A percentile compares a stretch with the other conserved stretches of the same genome.
Evolutionary conservation across 2,113 vertebrate species (phyloP).

Genomic region (Alaudala cheleensis): DNA sequence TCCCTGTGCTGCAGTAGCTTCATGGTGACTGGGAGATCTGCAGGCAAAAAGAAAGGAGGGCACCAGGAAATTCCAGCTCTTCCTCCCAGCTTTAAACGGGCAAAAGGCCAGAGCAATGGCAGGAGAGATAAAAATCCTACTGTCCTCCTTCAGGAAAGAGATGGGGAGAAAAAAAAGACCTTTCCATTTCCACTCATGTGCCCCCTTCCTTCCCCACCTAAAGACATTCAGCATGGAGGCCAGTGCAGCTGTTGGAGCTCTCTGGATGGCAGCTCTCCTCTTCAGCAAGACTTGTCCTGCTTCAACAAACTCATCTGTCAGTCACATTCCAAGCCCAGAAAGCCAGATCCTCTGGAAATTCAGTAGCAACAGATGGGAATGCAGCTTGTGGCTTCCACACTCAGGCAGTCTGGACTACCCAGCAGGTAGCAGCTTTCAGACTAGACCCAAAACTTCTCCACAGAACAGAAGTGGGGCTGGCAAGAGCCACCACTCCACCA

Average conservation of each 20-base stretch:
- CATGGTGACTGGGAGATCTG: neutral
- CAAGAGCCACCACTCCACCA: neutral
- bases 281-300: neutral
- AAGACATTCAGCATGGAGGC: neutral
- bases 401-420: neutral
- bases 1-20: neutral
- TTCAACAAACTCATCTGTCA: neutral
- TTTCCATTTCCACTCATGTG: neutral
- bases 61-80: neutral
- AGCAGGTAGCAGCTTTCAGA: conserved; percentile 40
- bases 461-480: neutral
- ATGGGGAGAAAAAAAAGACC: neutral
- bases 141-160: neutral
- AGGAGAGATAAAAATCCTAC: neutral
- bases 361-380: neutral
- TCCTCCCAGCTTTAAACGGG: neutral
- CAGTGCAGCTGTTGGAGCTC: neutral
- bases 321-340: neutral
- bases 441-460: neutral
- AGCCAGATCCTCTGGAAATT: neutral
- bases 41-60: neutral
- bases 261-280: neutral
- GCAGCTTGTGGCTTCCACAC: neutral
- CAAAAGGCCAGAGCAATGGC: neutral
- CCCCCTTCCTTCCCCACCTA: neutral